These are phyloP conservation scores for Piezodorus guildinii DNA, from an alignment of 1,140 invertebrate species.

Conservation along the genomic window DNA sequence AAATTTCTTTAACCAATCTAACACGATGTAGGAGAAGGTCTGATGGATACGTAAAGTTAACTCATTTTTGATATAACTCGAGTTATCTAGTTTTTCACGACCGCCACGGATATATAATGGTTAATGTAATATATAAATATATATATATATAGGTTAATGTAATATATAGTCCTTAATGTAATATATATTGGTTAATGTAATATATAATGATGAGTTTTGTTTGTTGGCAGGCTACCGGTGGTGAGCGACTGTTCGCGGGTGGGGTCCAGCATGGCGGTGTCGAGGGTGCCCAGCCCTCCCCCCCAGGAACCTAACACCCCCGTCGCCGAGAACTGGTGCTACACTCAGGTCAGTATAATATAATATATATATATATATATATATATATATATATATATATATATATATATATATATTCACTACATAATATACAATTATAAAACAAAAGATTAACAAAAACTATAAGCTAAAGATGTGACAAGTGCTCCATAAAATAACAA, in stretches of 20 bases:
- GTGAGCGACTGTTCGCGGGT: constrained; percentile 66
- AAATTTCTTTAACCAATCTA: too few relatives aligned
- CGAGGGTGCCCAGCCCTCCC: constrained; percentile 77
- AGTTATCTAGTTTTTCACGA: too few relatives aligned
- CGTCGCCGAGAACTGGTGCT: constrained; percentile 92
- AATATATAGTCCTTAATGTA: neutral
- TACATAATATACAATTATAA: too few relatives aligned
- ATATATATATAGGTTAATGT: neutral
- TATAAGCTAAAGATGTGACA: too few relatives aligned
- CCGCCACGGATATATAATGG: neutral
- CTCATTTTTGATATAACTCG: too few relatives aligned
- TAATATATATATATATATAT: neutral
- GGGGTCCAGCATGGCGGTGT: constrained; percentile 71
- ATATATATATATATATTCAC: too few relatives aligned
- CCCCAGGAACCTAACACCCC: constrained; percentile 84
- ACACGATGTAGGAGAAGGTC: too few relatives aligned
- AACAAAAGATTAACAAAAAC: too few relatives aligned
- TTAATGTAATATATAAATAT: neutral
- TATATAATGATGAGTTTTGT: too few relatives aligned
- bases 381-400: too few relatives aligned
- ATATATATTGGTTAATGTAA: neutral
- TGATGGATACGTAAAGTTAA: too few relatives aligned
- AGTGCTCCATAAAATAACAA: too few relatives aligned
- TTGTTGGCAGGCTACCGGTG: constrained; percentile 53
- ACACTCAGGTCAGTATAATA: constrained; percentile 64